Conservation (phyloP, 1,140 invertebrate genomes). For the Hycleus cichorii region DNA sequence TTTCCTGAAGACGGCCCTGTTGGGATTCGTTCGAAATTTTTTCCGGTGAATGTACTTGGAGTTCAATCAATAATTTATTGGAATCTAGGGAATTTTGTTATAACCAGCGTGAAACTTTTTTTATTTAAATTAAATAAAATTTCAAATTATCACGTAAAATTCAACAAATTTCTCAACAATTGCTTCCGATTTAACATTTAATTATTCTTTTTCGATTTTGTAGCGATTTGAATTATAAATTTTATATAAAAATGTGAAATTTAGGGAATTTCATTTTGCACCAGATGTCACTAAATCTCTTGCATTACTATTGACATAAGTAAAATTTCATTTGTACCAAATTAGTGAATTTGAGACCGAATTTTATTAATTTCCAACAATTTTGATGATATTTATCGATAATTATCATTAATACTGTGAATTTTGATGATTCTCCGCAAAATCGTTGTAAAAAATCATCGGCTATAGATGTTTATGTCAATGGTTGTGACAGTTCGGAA, state of each 20-base stretch:
- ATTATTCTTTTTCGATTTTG: too few relatives aligned
- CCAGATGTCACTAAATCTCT: not conserved
- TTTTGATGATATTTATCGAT: too few relatives aligned
- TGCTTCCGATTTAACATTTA: too few relatives aligned
- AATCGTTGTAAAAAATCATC: too few relatives aligned
- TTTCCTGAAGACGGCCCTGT: not conserved
- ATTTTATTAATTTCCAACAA: not conserved
- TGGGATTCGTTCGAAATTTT: not conserved
- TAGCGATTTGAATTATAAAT: too few relatives aligned
- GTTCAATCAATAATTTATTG: constrained; percentile 13
- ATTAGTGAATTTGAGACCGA: too few relatives aligned
- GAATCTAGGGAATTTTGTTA: not conserved
- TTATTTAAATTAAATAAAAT: too few relatives aligned
- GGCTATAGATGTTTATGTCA: too few relatives aligned
- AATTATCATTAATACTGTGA: not conserved
- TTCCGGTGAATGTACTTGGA: constrained; percentile 7
- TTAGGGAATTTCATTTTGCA: not conserved
- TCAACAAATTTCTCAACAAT: too few relatives aligned
- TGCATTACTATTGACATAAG: not conserved
- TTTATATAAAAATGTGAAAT: not conserved
- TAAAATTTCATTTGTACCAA: too few relatives aligned
- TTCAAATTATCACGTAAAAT: too few relatives aligned
- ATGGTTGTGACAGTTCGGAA: too few relatives aligned
- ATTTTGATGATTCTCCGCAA: not conserved
- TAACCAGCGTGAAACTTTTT: not conserved